Percentiles rank a stretch among this genome's conserved stretches.
Evolutionary conservation across 2,888 invertebrate genomes (phyloP).

Genomic region (Lycaena phlaeas): DNA sequence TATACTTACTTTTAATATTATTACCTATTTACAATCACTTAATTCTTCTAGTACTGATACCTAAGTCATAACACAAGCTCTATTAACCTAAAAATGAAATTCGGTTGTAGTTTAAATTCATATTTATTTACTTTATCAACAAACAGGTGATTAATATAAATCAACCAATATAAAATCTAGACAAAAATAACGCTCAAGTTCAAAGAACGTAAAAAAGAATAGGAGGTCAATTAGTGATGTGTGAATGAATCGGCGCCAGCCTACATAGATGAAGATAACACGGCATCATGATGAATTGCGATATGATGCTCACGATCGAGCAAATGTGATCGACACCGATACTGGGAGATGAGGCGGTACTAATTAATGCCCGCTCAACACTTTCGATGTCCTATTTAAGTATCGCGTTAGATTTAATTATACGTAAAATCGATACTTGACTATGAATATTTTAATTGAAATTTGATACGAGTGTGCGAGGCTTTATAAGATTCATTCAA

Average conservation of each 20-base stretch:
- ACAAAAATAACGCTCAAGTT: constrained; percentile 14
- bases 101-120: too few species aligned
- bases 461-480: too few species aligned
- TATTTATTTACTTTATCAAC: too few species aligned
- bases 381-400: constrained; percentile 15
- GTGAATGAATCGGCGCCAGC: constrained; percentile 26
- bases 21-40: too few species aligned
- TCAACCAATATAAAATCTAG: background rate
- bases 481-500: too few species aligned
- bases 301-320: constrained; percentile 36
- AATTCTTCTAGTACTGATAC: too few species aligned
- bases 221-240: constrained; percentile 11
- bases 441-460: too few species aligned
- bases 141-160: background rate
- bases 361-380: constrained; percentile 24
- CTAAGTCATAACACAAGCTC: too few species aligned
- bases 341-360: constrained; percentile 34
- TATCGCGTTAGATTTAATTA: background rate
- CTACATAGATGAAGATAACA: constrained; percentile 27
- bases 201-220: constrained; percentile 3
- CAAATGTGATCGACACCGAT: constrained; percentile 42
- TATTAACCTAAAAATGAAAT: too few species aligned
- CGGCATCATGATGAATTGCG: constrained; percentile 35
- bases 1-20: too few species aligned
- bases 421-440: too few species aligned